Evolutionary conservation across 2,113 vertebrate species (phyloP), one percentile per base, ranked within the genome.

Genomic region (Monopterus albus): DNA sequence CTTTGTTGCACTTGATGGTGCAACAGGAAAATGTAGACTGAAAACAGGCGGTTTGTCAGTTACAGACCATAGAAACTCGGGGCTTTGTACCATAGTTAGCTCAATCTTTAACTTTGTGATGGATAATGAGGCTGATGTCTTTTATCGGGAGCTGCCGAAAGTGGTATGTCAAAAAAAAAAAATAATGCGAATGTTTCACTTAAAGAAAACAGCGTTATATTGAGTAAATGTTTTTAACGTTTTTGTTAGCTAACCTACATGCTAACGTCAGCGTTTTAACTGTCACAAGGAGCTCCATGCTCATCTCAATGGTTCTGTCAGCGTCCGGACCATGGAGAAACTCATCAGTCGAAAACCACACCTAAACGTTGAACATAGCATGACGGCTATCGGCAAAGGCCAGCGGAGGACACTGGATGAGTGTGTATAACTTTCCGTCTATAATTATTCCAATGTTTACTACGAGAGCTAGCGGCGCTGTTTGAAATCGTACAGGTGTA

Each of bases 291-390:
- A 99, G 77, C 96, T 99, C 23, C 98, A 99, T 40, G 97, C 98
- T 23, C 98, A 99, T 76, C 93, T 99, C 51, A 99, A 98, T 7
- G 96, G 97, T 52, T 98, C 94, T 4, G 96, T 99, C 83, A 99
- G 97, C 83, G 90, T 83, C 55, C 83, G 88, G 13, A 98, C 96
- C 14, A 96, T 98, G 91, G 95, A 94, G 87, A 96, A 95, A 59
- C 94, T 98, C 51, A 94, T 96, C 65, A 74, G 83, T 29, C 88
- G 93, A 82, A 99, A 98, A 39, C 95, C 95, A 0, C 82, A 94
- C 49, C 95, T 99, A 56, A 93, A 95, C 57, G 94, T 98, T 33
- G 79, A 93, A 6, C 90, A 94, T 45, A 90, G 88, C 38, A 96
- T 95, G 96, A 98, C 96, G 0, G 63, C 95, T 33, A 98, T 99